Base-by-base conservation (phyloP, 2,888 invertebrate species). In the Miltochrista miniata region DNA sequence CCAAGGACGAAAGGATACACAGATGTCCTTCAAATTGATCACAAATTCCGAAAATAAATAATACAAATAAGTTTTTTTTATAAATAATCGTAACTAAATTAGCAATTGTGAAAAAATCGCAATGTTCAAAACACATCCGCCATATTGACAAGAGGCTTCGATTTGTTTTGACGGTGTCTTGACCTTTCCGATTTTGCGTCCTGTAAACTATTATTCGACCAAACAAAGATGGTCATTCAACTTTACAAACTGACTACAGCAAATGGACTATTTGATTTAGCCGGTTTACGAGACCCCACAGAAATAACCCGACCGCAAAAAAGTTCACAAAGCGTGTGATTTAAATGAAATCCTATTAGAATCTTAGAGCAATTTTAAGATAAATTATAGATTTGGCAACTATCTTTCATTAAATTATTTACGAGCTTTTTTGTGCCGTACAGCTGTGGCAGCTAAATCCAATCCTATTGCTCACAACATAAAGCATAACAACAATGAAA, bases 81-180 rank as follows among this genome's bases (percentile, higher is more conserved):
- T 50, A 11, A 41, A 29, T 30, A 48, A 44, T 14, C 11, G 37
- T 45, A 45, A 41, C 43, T 58, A 58, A 75, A 72, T 69, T 62
- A 55, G 57, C 56, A 69, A 74, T 35, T 41, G 69, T 71, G 66
- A 65, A 75, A 79, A 78, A 76, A 69, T 62, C 49, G 60, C 67
- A 70, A 70, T 67, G 71, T 77, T 75, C 73, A 75, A 80, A 83
- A 79, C 69, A 75, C 61, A 78, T 76, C 85, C 78, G 92, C 91
- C 92, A 92, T 92, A 81, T 91, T 90, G 86, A 74, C 78, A 79
- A 79, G 82, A 78, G 73, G 65, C 74, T 84, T 85, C 87, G 87
- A 89, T 90, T 86, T 92, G 92, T 92, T 92, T 85, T 90, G 91
- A 90, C 90, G 87, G 90, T 83, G 69, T 80, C 77, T 81, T 87